Evolutionary conservation across 2,888 invertebrate species (phyloP).

Genomic region (Ophion ventricosus): DNA sequence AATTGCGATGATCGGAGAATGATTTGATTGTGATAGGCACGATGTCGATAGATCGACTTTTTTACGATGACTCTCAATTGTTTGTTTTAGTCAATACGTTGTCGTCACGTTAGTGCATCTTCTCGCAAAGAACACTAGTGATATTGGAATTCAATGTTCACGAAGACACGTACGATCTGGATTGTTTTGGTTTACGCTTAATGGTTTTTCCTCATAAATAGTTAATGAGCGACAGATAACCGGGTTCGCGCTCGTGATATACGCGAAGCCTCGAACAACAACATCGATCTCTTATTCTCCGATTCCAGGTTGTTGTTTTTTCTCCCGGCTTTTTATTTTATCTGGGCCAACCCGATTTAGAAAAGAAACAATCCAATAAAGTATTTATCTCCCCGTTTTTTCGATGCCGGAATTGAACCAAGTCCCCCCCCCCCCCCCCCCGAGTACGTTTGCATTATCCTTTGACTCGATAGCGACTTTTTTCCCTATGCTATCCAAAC

Average conservation of each 20-base stretch:
- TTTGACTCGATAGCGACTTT: too few relatives aligned
- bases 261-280: slow-evolving; percentile 3
- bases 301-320: slow-evolving; percentile 15
- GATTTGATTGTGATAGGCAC: neutral
- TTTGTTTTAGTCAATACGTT: slow-evolving; percentile 10
- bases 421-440: too few relatives aligned
- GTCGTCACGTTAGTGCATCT: slow-evolving; percentile 29
- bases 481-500: too few relatives aligned
- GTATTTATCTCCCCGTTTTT: neutral
- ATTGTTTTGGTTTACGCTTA: neutral
- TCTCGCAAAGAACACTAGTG: slow-evolving; percentile 34
- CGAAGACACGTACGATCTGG: slow-evolving; percentile 43
- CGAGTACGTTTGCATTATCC: too few relatives aligned
- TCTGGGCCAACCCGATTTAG: neutral
- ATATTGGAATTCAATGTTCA: slow-evolving; percentile 50
- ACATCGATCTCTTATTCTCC: slow-evolving; percentile 13
- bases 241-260: too few relatives aligned
- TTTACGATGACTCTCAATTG: slow-evolving; percentile 23
- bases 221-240: slow-evolving; percentile 52
- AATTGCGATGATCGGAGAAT: neutral
- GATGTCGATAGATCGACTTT: slow-evolving; percentile 27
- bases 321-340: neutral
- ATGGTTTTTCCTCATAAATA: slow-evolving; percentile 37
- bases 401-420: neutral
- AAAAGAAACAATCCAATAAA: neutral